A percentile compares a stretch with the other conserved stretches of the same genome.
Evolutionary conservation across 2,888 invertebrate species (phyloP).

Genomic region (Cheilosia vulpina): DNA sequence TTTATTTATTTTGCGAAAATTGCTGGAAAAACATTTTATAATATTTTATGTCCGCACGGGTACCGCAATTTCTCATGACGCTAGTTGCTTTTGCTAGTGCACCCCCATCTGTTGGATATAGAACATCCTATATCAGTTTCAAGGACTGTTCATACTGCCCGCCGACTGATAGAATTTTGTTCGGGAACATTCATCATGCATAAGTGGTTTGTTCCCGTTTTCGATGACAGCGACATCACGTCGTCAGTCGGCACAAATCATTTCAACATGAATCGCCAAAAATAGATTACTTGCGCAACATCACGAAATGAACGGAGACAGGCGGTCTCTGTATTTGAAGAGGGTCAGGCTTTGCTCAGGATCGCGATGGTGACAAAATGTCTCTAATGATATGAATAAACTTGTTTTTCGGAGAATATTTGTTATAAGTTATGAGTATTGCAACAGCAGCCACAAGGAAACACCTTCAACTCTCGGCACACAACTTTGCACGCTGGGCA

Average conservation of each 20-base stretch:
- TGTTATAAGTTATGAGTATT: constrained; percentile 39
- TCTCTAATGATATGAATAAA: constrained; percentile 43
- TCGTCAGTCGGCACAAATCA: constrained; percentile 7
- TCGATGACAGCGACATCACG: constrained; percentile 49
- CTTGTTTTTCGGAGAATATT: background rate
- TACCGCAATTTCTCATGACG: constrained; percentile 29
- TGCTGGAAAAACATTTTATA: constrained; percentile 28
- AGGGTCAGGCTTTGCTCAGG: constrained; percentile 61
- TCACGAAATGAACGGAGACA: constrained; percentile 13
- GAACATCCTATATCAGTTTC: constrained; percentile 9
- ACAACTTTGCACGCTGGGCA: constrained; percentile 23
- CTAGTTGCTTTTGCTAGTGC: background rate
- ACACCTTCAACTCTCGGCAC: constrained; percentile 41
- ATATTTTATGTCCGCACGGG: constrained; percentile 54
- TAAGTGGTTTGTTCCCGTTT: constrained; percentile 26
- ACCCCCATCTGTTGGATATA: constrained; percentile 20
- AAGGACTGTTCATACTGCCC: constrained; percentile 17
- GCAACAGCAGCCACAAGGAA: constrained; percentile 49
- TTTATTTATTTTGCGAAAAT: constrained; percentile 61
- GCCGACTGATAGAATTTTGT: background rate
- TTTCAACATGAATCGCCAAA: constrained; percentile 51
- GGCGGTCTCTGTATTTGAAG: constrained; percentile 41
- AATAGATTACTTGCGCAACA: constrained; percentile 68
- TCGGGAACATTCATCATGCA: too few species aligned
- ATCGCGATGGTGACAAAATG: constrained; percentile 62